Evolutionary conservation across 1,140 invertebrate genomes (phyloP), one percentile per base, ranked within the genome.

Genomic region (Megalopta genalis): DNA sequence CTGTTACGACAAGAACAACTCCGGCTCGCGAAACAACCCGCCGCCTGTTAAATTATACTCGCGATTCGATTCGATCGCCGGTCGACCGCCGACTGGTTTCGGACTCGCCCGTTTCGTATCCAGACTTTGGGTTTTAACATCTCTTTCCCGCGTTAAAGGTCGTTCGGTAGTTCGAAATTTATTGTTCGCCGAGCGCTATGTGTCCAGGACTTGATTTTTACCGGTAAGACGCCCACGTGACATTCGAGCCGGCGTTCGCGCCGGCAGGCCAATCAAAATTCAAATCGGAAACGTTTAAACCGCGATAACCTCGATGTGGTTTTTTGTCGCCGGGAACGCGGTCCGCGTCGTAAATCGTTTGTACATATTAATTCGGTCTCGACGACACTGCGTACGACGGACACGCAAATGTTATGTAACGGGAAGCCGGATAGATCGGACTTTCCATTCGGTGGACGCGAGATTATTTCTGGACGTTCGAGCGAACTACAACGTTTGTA

Each of bases 201-300:
- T 27, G 59, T 37, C 23, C 16, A 9, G 62, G 14, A 8, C 62
- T 8, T 10, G 23, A 39, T 42, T 76, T 68, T 54, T 37, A 46
- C n/a, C 3, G 3, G 49, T 5, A 16, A 16, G 7, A 18, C 74
- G 25, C 62, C 72, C 16, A 60, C 65, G 65, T 60, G 54, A 60
- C 68, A 60, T 76, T 68, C 65, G 39, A 10, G n/a, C 12, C 25
- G 32, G 12, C 42, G 23, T 21, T 69, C 65, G 32, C 52, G 65
- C 52, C 25, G 25, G 74, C 23, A 37, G n/a, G 74, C 59, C 37
- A 57, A 77, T 60, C 25, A n/a, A 60, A 77, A 77, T 69, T 77
- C 66, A 49, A 77, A 77, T 77, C 25, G 54, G 14, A 27, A 27
- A 12, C 21, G 37, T 60, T 46, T 39, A 39, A n/a, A 16, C 5